Evolutionary conservation across 35 echinoderm and acorn worm species (phyloP), one percentile per base, ranked within the genome.

Genomic region (Holothuria glaberrima): DNA sequence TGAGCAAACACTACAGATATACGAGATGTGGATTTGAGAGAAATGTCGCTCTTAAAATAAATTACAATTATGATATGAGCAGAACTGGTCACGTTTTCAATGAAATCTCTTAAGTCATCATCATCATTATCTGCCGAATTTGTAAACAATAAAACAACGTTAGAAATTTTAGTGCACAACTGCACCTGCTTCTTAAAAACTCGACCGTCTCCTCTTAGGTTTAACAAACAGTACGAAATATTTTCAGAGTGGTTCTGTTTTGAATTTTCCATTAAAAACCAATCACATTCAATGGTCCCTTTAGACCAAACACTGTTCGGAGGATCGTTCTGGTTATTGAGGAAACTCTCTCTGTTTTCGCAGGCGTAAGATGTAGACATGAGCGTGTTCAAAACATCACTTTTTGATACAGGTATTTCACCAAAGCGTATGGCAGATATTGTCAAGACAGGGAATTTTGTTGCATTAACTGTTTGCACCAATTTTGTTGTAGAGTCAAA

Each of bases 361-460:
- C 33, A 2, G 4, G 52, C 52, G 44, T 46, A 46, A 5, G 44
- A 46, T 46, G 44, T 46, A 52, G 72, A 35, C 14, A 83, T 28
- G 46, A 84, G 52, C 13, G 17, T 57, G 57, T 84, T 84, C 22
- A 84, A 57, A 84, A 61, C 52, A 5, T 31, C 57, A 2, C 46
- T 27, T 52, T 84, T 84, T 22, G 80, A 84, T 28, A 84, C n/a
- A 21, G 22, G 12, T 84, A 63, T 32, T 28, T 61, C 29, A 18
- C 80, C 80, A 31, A 84, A 44, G 16, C 30, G 58, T 58, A 84
- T 61, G 20, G 54, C 54, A 25, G 80, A 84, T 59, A 84, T 61
- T 19, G 80, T 84, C 5, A 84, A 48, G 58, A 84, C 30, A 22
- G 19, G 80, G 13, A 36, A 25, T 22, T 17, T 61, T 36, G 34